Evolutionary conservation across 2,888 invertebrate genomes (phyloP).

Genomic region (Epiblema foenella): DNA sequence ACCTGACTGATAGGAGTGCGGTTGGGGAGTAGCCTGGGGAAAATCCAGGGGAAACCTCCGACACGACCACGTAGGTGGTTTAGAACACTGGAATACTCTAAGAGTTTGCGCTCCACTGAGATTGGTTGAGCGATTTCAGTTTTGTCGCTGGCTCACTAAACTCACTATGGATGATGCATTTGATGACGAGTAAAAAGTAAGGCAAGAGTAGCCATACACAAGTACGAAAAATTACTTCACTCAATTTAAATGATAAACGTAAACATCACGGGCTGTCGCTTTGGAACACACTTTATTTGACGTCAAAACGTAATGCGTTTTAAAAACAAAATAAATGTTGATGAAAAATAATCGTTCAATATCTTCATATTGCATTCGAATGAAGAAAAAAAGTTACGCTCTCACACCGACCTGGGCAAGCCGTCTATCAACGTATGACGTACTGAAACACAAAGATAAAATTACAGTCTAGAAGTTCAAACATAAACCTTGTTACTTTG

Average conservation of each 20-base stretch:
- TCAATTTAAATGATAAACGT: conserved; percentile 41
- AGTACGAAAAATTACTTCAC: conserved; percentile 30
- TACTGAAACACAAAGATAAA: conserved; percentile 54
- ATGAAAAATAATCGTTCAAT: conserved; percentile 80
- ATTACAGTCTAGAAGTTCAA: conserved; percentile 37
- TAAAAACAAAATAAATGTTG: conserved; percentile 46
- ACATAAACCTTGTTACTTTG: conserved; percentile 50
- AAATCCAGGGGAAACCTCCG: no score
- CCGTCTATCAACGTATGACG: conserved; percentile 83
- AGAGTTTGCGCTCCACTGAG: no score
- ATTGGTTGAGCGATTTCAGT: no score
- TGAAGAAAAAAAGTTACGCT: conserved; percentile 65
- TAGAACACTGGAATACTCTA: no score
- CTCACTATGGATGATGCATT: not conserved
- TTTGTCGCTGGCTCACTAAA: no score
- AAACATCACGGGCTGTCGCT: conserved; percentile 35
- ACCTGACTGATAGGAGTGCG: no score
- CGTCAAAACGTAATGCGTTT: conserved; percentile 43
- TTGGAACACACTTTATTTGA: conserved; percentile 41
- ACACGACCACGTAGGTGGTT: no score
- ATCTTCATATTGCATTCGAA: conserved; percentile 78
- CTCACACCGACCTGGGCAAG: conserved; percentile 70
- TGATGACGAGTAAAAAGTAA: not conserved
- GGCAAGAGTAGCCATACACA: conserved; percentile 12
- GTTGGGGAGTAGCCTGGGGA: no score